These are phyloP conservation scores for Solenodon paradoxus DNA, from an alignment of 2,113 vertebrate species.

Conservation along the genomic window DNA sequence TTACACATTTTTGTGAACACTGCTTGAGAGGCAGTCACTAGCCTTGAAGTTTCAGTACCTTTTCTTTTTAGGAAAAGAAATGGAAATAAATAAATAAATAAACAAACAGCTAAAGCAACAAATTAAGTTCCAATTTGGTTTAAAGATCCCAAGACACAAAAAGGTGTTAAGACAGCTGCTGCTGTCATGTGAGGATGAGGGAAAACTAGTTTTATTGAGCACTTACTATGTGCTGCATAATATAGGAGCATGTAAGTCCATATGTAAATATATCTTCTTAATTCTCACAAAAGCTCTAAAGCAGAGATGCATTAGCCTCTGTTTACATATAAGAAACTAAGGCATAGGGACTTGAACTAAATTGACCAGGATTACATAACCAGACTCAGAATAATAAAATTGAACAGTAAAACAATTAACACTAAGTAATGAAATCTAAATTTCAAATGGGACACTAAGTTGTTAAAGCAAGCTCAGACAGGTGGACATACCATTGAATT, in stretches of 20 bases:
- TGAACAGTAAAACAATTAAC: background rate
- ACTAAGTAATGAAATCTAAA: background rate
- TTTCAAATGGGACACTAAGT: background rate
- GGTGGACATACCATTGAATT: background rate
- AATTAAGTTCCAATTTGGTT: background rate
- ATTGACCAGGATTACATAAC: background rate
- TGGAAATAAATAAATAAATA: no score
- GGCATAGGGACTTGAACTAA: background rate
- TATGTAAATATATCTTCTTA: background rate
- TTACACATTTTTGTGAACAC: background rate
- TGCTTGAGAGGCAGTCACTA: background rate
- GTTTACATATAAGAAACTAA: background rate
- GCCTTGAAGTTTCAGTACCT: background rate
- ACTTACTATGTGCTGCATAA: background rate
- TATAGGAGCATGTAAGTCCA: no score
- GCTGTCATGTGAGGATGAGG: background rate
- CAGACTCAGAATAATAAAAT: background rate
- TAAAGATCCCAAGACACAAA: background rate
- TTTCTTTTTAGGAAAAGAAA: conserved; percentile 4
- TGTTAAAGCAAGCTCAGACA: background rate
- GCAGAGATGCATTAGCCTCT: background rate
- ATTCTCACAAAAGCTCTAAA: background rate
- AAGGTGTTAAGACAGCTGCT: background rate
- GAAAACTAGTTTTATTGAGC: background rate
- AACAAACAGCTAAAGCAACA: background rate